Evolutionary conservation across 2,113 vertebrate species (phyloP).

Genomic region (Platysternon megacephalum): DNA sequence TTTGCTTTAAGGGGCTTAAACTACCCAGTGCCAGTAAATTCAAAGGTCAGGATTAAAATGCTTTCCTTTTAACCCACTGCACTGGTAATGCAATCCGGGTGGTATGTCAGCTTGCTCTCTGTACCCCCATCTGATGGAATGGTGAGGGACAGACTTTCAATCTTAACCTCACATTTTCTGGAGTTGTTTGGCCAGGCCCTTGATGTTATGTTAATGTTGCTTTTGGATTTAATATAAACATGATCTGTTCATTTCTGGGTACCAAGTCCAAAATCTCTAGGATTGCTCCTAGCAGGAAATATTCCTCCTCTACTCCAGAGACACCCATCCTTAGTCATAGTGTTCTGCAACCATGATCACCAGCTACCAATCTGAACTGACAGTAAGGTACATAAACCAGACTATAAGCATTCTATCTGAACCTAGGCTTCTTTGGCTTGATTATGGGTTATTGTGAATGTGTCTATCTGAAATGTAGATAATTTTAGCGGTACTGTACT

Average conservation of each 20-base stretch:
- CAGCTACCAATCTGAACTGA: no score
- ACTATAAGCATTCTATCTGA: no score
- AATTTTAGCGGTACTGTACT: not conserved
- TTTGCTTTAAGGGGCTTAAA: not conserved
- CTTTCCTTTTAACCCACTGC: not conserved
- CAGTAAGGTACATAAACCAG: no score
- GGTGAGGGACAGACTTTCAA: not conserved
- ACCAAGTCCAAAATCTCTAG: not conserved
- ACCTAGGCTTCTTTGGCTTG: no score
- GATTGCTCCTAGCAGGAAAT: not conserved
- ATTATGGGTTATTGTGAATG: no score
- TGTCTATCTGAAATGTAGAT: no score
- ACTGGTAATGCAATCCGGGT: not conserved
- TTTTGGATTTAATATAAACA: not conserved
- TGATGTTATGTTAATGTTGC: not conserved
- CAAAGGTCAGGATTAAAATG: not conserved
- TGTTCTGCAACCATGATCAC: no score
- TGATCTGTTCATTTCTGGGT: not conserved
- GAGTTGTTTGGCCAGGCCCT: not conserved
- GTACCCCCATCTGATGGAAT: not conserved
- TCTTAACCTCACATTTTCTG: not conserved
- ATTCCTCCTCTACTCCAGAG: not conserved
- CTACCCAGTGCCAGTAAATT: not conserved
- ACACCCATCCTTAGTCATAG: not conserved
- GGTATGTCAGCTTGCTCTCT: not conserved